phyloP scores from a whole-genome alignment of 2,888 invertebrate genomes.

The Cryptocephalus moraei region DNA sequence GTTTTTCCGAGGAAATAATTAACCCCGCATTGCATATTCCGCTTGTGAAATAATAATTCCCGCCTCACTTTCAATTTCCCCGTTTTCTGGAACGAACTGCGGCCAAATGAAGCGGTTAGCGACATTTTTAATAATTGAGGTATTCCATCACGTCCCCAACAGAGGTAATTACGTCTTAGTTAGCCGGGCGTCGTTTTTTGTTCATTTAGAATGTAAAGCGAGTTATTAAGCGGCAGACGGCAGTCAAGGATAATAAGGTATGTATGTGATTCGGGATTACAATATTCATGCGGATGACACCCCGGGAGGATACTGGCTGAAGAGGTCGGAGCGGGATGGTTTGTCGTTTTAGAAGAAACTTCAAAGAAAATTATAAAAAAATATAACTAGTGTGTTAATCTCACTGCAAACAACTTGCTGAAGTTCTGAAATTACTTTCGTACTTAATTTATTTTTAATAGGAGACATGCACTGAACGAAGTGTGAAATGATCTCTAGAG shows the following conservation, averaged over 20 bases:
- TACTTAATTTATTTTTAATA: no score
- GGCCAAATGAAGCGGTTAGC: background rate
- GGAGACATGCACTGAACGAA: no score
- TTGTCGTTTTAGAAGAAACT: background rate
- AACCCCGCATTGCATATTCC: no score
- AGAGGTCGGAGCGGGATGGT: background rate
- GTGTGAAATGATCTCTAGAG: no score
- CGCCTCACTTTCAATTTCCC: background rate
- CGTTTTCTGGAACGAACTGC: background rate
- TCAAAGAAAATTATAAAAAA: conserved; percentile 1
- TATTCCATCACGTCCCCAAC: conserved; percentile 7
- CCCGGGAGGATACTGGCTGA: no score
- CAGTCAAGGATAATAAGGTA: conserved; percentile 11
- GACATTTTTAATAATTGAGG: conserved; percentile 4
- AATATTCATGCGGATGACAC: no score
- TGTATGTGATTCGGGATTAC: conserved; percentile 14
- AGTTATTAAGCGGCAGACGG: conserved; percentile 18
- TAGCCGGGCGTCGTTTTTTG: conserved; percentile 12
- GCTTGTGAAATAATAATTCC: background rate
- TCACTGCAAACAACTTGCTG: no score
- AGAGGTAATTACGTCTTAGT: conserved; percentile 12
- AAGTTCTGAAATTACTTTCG: no score
- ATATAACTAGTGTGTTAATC: background rate
- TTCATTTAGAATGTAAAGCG: conserved; percentile 23
- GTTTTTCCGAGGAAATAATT: no score